These are phyloP conservation scores for Lissonota sp. DNA, from an alignment of 2,888 invertebrate genomes.

Conservation along the genomic window DNA sequence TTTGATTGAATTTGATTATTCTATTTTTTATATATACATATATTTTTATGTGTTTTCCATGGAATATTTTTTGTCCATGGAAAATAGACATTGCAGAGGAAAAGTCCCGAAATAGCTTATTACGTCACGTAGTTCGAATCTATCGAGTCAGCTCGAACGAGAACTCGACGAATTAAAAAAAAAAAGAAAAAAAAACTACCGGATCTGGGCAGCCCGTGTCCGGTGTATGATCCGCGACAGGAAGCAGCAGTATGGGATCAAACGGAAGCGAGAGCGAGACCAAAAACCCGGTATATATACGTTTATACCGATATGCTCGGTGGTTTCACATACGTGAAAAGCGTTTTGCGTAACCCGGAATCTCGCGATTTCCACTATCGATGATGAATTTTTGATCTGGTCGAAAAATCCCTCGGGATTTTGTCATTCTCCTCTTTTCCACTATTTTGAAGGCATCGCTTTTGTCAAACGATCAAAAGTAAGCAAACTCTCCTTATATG, in stretches of 20 bases:
- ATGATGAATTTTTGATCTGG: neutral
- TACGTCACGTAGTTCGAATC: constrained; percentile 26
- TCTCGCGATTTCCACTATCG: constrained; percentile 13
- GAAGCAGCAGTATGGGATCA: constrained; percentile 26
- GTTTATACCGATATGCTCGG: neutral
- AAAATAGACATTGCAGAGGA: too few relatives aligned
- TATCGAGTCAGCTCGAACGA: constrained; percentile 40
- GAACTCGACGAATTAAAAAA: constrained; percentile 11
- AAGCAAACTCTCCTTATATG: constrained; percentile 1
- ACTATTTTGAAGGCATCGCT: neutral
- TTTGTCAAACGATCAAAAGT: constrained; percentile 38
- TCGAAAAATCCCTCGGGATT: neutral
- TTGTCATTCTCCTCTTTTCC: neutral
- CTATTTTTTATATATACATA: too few relatives aligned
- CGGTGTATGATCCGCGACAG: constrained; percentile 69
- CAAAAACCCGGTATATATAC: neutral
- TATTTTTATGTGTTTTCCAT: too few relatives aligned
- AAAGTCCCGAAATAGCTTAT: too few relatives aligned
- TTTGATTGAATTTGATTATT: too few relatives aligned
- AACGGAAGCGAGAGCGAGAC: constrained; percentile 30
- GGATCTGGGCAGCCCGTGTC: constrained; percentile 75
- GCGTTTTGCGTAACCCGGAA: constrained; percentile 1
- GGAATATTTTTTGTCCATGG: too few relatives aligned
- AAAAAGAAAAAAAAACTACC: constrained; percentile 59
- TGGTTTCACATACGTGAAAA: neutral